Base-by-base conservation (phyloP, 1,140 invertebrate genomes). In the Antheraea mylitta region DNA sequence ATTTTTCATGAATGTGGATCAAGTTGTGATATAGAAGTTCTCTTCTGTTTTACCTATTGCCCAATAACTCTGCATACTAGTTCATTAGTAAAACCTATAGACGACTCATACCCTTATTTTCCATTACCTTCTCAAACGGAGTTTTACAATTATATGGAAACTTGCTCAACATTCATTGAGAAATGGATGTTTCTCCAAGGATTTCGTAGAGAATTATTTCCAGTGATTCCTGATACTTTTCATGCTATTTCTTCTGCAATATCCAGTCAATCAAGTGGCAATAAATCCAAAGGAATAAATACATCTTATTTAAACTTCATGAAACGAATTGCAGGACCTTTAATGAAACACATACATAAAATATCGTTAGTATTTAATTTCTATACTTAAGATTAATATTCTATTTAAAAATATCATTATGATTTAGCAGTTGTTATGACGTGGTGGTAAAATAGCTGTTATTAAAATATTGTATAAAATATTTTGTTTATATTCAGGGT, bases 141-240 rank as follows among this genome's bases (percentile, higher is more conserved):
- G 37, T 66, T 89, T 22, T 85, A 75, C 73, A 69, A 86, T 8
- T 90, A 91, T 60, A 79, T 91, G 76, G 83, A 86, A 68, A 72
- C 38, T 7, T 82, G 85, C 72, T 67, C 70, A 18, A 71, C 68
- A 45, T 91, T 91, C 77, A 72, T 91, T 45, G 88, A 91, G 71
- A 86, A 83, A 67, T 91, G 89, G 89, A 86, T 91, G 87, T 91
- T 85, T 78, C 81, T 87, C 73, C 87, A 91, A 85, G 89, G 89
- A 19, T 91, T 91, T 73, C 78, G 84, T 37, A 87, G 86, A 79
- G 89, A 91, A 73, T 78, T 91, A 58, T 89, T 81, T 76, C 88
- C 89, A 3, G 74, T 81, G 45, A 90, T 91, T 70, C 89, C 89
- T 38, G 83, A 89, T 67, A 87, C 89, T 62, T 87, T 90, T 69